A percentile compares a stretch with the other conserved stretches of the same genome.
These are phyloP conservation scores for Gymnopithys bicolor DNA, from an alignment of 2,797 vertebrate genomes.

Conservation along the genomic window DNA sequence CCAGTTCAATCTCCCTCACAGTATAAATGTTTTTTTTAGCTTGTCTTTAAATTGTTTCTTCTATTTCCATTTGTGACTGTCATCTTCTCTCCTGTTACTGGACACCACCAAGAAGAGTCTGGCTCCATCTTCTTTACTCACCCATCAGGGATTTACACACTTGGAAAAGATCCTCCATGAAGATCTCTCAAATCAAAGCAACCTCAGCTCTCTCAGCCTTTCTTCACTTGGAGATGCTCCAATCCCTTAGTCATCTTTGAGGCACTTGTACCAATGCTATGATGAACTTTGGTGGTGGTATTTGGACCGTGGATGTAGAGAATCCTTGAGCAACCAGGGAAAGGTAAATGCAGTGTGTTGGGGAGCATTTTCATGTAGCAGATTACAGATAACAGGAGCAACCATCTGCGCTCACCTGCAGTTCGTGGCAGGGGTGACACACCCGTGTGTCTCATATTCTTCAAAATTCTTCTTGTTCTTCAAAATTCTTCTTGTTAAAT, in stretches of 20 bases:
- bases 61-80: not conserved
- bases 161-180: not conserved
- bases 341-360: not conserved
- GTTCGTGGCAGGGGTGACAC: not conserved
- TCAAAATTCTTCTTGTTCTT: not conserved
- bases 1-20: not conserved
- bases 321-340: not conserved
- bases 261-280: not conserved
- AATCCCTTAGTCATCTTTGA: not conserved
- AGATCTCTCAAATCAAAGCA: not conserved
- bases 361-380: not conserved
- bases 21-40: not conserved
- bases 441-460: not conserved
- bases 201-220: not conserved
- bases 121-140: not conserved
- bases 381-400: not conserved
- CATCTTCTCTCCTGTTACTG: not conserved
- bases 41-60: not conserved
- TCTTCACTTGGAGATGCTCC: not conserved
- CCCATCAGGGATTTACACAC: not conserved
- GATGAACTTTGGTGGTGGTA: rapidly evolving
- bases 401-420: not conserved
- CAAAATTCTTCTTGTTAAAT: not conserved
- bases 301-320: not conserved
- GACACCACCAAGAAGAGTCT: not conserved